Percentiles rank a stretch among this genome's conserved stretches.
Evolutionary conservation across 2,888 invertebrate genomes (phyloP).

Genomic region (Hypercompe scribonia): DNA sequence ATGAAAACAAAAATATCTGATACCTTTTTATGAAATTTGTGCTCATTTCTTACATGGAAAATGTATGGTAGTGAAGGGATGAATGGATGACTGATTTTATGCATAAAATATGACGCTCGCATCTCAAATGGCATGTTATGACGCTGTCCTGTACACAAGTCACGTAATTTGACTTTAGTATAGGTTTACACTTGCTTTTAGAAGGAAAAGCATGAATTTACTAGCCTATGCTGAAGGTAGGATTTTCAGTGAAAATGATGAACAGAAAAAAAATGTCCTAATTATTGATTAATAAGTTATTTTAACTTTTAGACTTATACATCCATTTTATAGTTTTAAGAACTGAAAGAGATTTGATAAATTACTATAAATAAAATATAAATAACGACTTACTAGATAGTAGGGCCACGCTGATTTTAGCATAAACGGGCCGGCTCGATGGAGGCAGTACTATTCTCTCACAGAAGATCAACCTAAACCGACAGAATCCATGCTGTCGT

Average conservation of each 20-base stretch:
- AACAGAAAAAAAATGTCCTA: not conserved
- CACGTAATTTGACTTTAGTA: conserved; percentile 21
- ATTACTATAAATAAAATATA: too few species aligned
- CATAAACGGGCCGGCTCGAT: too few species aligned
- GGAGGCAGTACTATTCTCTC: too few species aligned
- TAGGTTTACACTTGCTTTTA: conserved; percentile 17
- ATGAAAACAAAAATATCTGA: conserved; percentile 4
- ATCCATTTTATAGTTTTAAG: not conserved
- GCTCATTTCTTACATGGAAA: conserved; percentile 10
- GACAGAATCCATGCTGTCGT: too few species aligned
- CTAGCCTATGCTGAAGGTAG: not conserved
- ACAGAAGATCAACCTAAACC: too few species aligned
- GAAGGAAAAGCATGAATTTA: conserved; percentile 9
- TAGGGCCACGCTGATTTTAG: too few species aligned
- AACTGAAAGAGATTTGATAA: too few species aligned
- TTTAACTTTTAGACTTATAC: not conserved
- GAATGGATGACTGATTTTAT: conserved; percentile 40
- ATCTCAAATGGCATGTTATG: conserved; percentile 27
- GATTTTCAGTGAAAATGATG: not conserved
- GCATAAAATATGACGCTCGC: conserved; percentile 29
- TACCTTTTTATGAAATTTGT: not conserved
- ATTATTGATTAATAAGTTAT: not conserved
- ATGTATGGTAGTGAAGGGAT: conserved; percentile 12
- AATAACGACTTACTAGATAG: too few species aligned
- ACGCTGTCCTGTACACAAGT: conserved; percentile 19